Conservation (phyloP, 2,797 vertebrate species). For the Peromyscus melanophrys region DNA sequence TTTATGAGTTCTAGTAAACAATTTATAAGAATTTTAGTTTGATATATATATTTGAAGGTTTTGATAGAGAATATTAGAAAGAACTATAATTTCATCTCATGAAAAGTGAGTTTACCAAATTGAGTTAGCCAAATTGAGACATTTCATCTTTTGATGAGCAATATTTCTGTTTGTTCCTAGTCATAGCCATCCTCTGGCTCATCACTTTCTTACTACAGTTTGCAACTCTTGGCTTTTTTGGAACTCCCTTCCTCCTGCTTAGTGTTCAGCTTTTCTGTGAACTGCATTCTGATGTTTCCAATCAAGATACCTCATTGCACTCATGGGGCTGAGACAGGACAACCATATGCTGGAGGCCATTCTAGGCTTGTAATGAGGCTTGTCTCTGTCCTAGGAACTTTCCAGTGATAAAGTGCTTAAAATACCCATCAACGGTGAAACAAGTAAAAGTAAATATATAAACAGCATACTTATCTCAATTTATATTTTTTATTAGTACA, state of each 20-base stretch:
- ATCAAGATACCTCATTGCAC: too few relatives aligned
- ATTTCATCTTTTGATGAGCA: background rate
- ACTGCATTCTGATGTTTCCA: background rate
- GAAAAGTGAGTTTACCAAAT: background rate
- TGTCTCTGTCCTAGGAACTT: background rate
- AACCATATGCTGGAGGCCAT: background rate
- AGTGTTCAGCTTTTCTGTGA: background rate
- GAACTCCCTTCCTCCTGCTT: too few relatives aligned
- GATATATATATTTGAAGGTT: background rate
- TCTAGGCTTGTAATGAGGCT: background rate
- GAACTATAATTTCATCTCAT: background rate
- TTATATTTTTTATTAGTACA: background rate
- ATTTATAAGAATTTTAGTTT: background rate
- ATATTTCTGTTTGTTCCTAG: background rate
- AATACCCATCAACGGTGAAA: too few relatives aligned
- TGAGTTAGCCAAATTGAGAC: background rate
- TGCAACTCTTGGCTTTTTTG: background rate
- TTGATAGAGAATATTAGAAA: background rate
- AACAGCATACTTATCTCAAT: too few relatives aligned
- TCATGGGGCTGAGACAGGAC: background rate
- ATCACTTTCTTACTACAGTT: background rate
- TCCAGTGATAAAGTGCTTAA: background rate
- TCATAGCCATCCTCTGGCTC: background rate
- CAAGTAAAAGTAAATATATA: background rate
- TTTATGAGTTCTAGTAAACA: background rate